Evolutionary conservation across 2,888 invertebrate genomes (phyloP).

Genomic region (Gerris lacustris): DNA sequence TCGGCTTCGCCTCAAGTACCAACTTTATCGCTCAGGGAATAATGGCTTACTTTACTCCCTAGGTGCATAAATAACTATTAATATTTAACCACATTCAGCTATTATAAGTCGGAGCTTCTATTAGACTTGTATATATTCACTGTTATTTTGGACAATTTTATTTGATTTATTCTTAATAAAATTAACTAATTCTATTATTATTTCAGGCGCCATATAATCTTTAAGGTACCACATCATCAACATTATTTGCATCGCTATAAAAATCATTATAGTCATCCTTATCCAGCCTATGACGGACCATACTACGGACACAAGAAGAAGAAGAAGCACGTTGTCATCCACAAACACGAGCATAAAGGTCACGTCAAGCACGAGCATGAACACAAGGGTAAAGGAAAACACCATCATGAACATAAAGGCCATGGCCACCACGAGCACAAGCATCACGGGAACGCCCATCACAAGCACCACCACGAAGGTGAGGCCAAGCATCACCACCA

Average conservation of each 20-base stretch:
- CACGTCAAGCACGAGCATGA: background rate
- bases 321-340: background rate
- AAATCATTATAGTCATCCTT: background rate
- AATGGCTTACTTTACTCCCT: too few species aligned
- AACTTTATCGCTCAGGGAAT: too few species aligned
- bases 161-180: too few species aligned
- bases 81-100: too few species aligned
- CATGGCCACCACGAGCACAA: background rate
- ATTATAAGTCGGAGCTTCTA: too few species aligned
- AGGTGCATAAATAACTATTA: too few species aligned
- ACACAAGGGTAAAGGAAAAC: background rate
- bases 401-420: background rate
- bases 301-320: background rate
- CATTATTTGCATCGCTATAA: background rate
- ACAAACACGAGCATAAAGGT: background rate
- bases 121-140: too few species aligned
- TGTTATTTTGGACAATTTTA: too few species aligned
- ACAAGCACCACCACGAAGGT: background rate
- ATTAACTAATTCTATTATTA: too few species aligned
- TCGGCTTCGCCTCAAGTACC: too few species aligned
- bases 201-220: too few species aligned
- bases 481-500: background rate
- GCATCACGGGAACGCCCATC: background rate
- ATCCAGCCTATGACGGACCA: background rate
- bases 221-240: too few species aligned